A percentile compares a stretch with the other conserved stretches of the same genome.
Evolutionary conservation across 2,113 vertebrate genomes (phyloP).

Genomic region (Eurystomus gularis): DNA sequence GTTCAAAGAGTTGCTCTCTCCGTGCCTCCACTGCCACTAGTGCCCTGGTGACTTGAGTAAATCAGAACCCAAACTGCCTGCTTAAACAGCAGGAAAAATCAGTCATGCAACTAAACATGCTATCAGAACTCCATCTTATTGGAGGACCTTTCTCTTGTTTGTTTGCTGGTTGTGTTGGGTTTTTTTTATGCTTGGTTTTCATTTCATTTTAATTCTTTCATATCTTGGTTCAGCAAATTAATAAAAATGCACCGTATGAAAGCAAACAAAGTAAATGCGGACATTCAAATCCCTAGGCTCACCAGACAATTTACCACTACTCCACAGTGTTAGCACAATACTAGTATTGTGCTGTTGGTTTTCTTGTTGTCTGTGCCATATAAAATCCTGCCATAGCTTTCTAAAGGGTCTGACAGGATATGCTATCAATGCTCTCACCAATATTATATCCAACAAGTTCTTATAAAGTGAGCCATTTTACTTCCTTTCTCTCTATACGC

Average conservation of each 20-base stretch:
- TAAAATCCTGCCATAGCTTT: not conserved
- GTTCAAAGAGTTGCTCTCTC: not conserved
- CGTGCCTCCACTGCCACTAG: not conserved
- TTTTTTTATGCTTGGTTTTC: not conserved
- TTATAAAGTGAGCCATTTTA: not conserved
- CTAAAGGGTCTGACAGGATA: not conserved
- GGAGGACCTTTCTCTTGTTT: not conserved
- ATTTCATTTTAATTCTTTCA: not conserved
- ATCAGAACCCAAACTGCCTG: not conserved
- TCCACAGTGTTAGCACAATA: not conserved
- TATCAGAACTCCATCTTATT: not conserved
- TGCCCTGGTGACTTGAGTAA: not conserved
- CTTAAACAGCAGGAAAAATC: not conserved
- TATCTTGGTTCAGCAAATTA: not conserved
- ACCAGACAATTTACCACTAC: not conserved
- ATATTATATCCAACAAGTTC: not conserved
- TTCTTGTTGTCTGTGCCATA: not conserved
- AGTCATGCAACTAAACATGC: not conserved
- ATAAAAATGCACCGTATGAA: not conserved
- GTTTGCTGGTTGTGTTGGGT: rapidly evolving
- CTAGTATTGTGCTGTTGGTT: not conserved
- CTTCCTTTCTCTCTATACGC: not conserved
- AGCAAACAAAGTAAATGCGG: not conserved
- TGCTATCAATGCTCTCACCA: not conserved
- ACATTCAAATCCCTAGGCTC: not conserved